phyloP scores from a whole-genome alignment of 2,113 vertebrate genomes.

The Aegotheles bennettii region DNA sequence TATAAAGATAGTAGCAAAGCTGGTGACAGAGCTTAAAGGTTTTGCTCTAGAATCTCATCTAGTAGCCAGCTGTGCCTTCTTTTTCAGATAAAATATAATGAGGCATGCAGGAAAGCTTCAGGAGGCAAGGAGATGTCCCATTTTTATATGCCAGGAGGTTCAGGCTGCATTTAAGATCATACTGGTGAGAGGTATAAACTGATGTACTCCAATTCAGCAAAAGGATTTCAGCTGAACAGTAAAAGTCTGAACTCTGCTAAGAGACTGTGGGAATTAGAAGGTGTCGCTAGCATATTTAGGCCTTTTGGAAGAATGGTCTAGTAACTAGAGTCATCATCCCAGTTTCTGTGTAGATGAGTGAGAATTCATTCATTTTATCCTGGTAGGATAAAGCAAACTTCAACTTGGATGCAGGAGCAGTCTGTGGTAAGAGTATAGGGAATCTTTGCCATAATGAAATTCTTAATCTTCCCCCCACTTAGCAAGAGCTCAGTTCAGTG shows the following conservation, averaged over 20 bases:
- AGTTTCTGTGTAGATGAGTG: neutral
- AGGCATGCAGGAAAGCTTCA: neutral
- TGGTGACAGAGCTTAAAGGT: neutral
- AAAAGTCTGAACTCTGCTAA: slow-evolving; percentile 1
- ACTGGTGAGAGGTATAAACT: neutral
- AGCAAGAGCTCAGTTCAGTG: neutral
- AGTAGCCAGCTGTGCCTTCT: neutral
- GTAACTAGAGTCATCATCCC: neutral
- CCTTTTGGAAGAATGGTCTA: neutral
- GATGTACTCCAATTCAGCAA: neutral
- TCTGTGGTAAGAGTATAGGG: neutral
- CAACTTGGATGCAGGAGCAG: neutral
- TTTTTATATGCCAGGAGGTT: neutral
- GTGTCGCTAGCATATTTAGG: neutral
- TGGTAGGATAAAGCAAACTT: neutral
- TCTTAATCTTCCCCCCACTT: neutral
- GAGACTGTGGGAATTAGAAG: slow-evolving; percentile 13
- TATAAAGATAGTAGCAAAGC: neutral
- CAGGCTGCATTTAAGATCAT: neutral
- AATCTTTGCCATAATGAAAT: neutral
- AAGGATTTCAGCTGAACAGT: neutral
- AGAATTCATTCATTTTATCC: neutral
- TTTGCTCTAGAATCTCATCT: neutral
- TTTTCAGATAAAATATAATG: neutral
- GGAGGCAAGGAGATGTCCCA: neutral